Percentiles rank a stretch among this genome's conserved stretches.
Conservation (phyloP, 2,113 vertebrate genomes). For the Gavia stellata region DNA sequence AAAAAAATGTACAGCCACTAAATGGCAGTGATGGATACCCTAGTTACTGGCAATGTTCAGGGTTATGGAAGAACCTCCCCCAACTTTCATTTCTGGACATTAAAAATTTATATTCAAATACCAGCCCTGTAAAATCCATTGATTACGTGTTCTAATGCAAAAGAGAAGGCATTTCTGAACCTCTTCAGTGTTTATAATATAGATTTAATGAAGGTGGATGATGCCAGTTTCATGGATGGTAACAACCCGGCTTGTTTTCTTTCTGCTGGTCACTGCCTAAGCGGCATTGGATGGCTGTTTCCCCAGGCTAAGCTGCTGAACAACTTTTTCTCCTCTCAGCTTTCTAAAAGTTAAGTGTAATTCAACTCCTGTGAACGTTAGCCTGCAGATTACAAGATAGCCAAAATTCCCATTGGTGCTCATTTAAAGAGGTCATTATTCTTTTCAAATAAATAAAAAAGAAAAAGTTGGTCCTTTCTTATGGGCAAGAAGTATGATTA, state of each 20-base stretch:
- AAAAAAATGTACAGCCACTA: background rate
- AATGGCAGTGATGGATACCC: background rate
- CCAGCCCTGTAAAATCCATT: background rate
- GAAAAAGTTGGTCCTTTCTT: background rate
- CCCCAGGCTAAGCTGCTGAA: background rate
- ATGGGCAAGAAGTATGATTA: background rate
- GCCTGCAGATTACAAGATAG: background rate
- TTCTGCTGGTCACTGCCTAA: background rate
- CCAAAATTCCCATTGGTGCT: background rate
- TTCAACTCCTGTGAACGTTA: background rate
- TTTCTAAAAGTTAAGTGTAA: slow-evolving; percentile 5
- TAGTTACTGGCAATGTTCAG: background rate
- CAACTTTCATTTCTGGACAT: background rate
- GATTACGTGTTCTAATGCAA: slow-evolving; percentile 1
- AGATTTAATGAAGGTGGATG: background rate
- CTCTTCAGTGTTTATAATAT: background rate
- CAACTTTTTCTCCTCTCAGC: background rate
- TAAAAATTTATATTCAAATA: slow-evolving; percentile 29
- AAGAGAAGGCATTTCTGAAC: background rate
- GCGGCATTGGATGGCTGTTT: background rate
- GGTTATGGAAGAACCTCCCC: background rate
- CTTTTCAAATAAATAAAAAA: background rate
- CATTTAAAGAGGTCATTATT: background rate
- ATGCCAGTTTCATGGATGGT: background rate
- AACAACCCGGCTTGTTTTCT: background rate